Conservation (phyloP, 1,140 invertebrate genomes). For the Himalopsyche phryganea region DNA sequence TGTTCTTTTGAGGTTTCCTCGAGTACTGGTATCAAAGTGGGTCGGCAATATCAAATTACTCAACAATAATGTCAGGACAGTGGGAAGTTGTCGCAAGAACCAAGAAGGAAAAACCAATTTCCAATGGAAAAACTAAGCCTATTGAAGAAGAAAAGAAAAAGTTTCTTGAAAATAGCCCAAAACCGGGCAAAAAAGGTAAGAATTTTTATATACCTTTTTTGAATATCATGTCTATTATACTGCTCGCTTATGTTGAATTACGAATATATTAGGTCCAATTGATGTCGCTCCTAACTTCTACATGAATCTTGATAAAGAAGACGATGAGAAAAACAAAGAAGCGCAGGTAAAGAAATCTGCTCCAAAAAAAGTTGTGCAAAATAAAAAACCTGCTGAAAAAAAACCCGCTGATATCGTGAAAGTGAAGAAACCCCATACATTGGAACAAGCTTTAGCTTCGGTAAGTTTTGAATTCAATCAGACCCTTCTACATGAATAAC, state of each 20-base stretch:
- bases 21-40: too few relatives aligned
- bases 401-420: conserved; percentile 53
- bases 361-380: conserved; percentile 45
- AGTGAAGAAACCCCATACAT: conserved; percentile 61
- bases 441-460: conserved; percentile 61
- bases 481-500: too few relatives aligned
- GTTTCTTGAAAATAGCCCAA: conserved; percentile 43
- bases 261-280: conserved; percentile 24
- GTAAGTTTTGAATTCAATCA: conserved; percentile 51
- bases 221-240: background rate
- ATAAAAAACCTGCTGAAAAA: conserved; percentile 47
- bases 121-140: conserved; percentile 57
- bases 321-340: conserved; percentile 43
- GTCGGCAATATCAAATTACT: too few relatives aligned
- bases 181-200: conserved; percentile 37
- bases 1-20: background rate
- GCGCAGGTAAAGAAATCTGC: conserved; percentile 47
- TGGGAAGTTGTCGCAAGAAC: conserved; percentile 76
- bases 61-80: conserved; percentile 59
- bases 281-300: conserved; percentile 7
- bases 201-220: background rate
- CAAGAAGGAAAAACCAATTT: conserved; percentile 64
- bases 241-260: conserved; percentile 34
- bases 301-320: conserved; percentile 27
- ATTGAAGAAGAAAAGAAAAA: conserved; percentile 60